Base-by-base conservation (phyloP, 2,113 vertebrate genomes). In the Engystomops pustulosus region DNA sequence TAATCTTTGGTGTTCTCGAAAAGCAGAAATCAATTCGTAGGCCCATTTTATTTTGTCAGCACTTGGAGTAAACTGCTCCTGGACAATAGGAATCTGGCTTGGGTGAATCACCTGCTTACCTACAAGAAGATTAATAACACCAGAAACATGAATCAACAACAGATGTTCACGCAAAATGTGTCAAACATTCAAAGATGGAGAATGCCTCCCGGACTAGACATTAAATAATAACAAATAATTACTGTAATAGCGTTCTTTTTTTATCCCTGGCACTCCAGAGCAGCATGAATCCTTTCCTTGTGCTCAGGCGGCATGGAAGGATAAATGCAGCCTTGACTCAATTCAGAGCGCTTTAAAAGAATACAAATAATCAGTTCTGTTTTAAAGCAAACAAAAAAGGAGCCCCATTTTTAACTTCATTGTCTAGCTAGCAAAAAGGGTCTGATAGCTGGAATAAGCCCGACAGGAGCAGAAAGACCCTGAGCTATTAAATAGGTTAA, bases 51-150 rank as follows among this genome's bases (percentile, higher is more conserved):
- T 90, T 91, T 95, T 95, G 89, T 96, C 95, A 79, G 89, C 91
- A 90, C 95, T 95, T 0, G 98, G 97, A 86, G 96, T 96, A 89
- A 99, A 99, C 92, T 98, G 95, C 83, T 97, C 95, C 89, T 99
- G 98, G 86, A 99, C 98, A 88, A 94, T 90, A 49, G 94, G 89
- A 85, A 99, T 92, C 92, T 99, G 98, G 89, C 93, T 96, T 23
- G 98, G 98, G 91, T 99, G 98, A 92, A 99, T 99, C 89, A 99
- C 97, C 93, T 99, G 97, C 91, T 99, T 99, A 90, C 98, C 98
- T 96, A 92, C 81, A 86, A 91, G 86, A 89, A 91, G 89, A 88
- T 90, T 87, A 89, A 90, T 87, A 91, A 92, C 88, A 90, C 68
- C 74, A 77, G 89, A 90, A 90, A 89, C 88, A 89, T 75, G 65